A percentile compares a stretch with the other conserved stretches of the same genome.
These are phyloP conservation scores for Acomys russatus DNA, from an alignment of 2,797 vertebrate genomes.

Conservation along the genomic window DNA sequence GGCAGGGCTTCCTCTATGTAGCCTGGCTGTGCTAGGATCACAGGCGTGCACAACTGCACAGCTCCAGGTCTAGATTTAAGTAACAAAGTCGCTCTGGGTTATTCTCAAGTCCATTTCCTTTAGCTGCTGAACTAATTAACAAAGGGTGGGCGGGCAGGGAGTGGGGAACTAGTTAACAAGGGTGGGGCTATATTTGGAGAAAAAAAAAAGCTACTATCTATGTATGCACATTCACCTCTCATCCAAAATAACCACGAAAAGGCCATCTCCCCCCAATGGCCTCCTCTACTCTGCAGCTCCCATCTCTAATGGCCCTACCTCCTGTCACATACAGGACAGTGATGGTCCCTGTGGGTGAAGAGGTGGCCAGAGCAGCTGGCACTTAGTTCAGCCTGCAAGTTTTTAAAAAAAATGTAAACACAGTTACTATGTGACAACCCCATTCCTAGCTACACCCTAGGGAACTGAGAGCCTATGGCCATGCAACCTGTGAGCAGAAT, in stretches of 20 bases:
- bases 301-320: neutral
- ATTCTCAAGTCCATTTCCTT: slow-evolving; percentile 11
- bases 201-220: neutral
- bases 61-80: neutral
- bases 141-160: neutral
- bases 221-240: neutral
- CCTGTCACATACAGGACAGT: neutral
- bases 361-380: neutral
- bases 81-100: slow-evolving; percentile 26
- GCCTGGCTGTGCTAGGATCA: too few species aligned
- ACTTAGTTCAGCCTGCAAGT: slow-evolving; percentile 2
- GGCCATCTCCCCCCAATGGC: neutral
- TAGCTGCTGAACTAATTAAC: slow-evolving; percentile 20
- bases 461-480: slow-evolving; percentile 10
- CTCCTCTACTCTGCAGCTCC: neutral
- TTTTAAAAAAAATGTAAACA: neutral
- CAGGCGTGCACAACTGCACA: too few species aligned
- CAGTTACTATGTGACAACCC: neutral
- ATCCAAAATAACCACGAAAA: neutral
- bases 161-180: slow-evolving; percentile 12
- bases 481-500: neutral
- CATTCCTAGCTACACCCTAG: neutral
- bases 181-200: neutral
- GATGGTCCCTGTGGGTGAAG: neutral
- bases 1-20: too few species aligned